A percentile compares a stretch with the other conserved stretches of the same genome.
Evolutionary conservation across 2,797 vertebrate species (phyloP).

Genomic region (Ceryle rudis): DNA sequence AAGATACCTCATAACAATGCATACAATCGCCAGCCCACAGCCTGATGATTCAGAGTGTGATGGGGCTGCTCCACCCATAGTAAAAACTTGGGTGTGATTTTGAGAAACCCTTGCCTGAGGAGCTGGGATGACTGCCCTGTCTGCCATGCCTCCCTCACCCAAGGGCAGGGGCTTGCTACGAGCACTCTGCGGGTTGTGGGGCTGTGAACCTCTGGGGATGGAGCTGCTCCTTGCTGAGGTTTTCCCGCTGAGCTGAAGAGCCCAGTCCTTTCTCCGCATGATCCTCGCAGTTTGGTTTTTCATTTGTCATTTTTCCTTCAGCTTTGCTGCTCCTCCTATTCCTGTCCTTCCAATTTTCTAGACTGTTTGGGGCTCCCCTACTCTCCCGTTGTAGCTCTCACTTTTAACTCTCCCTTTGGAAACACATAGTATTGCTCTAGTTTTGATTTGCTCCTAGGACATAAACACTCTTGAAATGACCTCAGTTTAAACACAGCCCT

Average conservation of each 20-base stretch:
- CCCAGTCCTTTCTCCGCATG: background rate
- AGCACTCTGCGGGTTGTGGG: background rate
- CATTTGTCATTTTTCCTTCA: background rate
- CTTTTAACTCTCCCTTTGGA: background rate
- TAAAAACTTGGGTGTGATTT: background rate
- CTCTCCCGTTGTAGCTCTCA: background rate
- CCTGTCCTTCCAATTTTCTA: background rate
- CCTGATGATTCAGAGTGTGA: background rate
- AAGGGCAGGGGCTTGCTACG: background rate
- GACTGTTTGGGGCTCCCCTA: background rate
- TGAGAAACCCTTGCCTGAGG: background rate
- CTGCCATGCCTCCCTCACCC: background rate
- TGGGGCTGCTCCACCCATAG: slow-evolving; percentile 45
- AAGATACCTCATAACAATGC: slow-evolving; percentile 19
- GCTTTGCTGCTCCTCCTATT: slow-evolving; percentile 21
- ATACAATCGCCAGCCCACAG: background rate
- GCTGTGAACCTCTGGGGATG: background rate
- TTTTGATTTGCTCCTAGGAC: background rate
- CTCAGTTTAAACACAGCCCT: background rate
- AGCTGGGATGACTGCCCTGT: background rate
- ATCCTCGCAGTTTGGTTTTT: background rate
- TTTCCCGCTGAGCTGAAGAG: background rate
- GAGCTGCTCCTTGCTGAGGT: background rate
- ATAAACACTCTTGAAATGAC: background rate
- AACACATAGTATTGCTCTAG: background rate